Conservation (phyloP, 2,113 vertebrate genomes). For the Melanocharis versteri region DNA sequence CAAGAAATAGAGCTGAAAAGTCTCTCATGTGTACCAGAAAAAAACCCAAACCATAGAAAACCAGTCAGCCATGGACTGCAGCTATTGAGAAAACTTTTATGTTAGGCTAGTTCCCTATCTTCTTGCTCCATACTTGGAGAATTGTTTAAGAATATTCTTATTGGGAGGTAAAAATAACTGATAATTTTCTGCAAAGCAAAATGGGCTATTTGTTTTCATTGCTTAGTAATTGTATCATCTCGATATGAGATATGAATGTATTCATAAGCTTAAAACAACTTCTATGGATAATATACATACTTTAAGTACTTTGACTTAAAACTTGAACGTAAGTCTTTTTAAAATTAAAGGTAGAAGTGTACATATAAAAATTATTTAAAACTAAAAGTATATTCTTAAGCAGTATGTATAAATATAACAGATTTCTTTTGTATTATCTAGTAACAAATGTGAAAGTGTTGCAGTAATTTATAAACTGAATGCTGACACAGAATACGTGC, state of each 20-base stretch:
- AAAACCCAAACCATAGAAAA: conserved; percentile 63
- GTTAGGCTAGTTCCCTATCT: neutral
- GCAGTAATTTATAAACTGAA: conserved; percentile 70
- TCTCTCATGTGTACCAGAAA: neutral
- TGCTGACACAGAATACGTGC: conserved; percentile 48
- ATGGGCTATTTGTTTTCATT: conserved; percentile 54
- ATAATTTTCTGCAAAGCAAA: conserved; percentile 54
- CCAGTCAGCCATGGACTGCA: conserved; percentile 78
- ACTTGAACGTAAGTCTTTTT: conserved; percentile 73
- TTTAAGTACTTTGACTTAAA: conserved; percentile 79
- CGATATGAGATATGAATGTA: conserved; percentile 74
- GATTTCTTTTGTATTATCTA: conserved; percentile 73
- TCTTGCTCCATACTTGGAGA: neutral
- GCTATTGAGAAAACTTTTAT: conserved; percentile 65
- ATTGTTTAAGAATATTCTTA: conserved; percentile 46
- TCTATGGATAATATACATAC: conserved; percentile 83
- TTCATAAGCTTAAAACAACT: conserved; percentile 77
- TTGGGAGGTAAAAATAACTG: conserved; percentile 32
- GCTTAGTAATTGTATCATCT: conserved; percentile 73
- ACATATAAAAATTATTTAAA: conserved; percentile 81
- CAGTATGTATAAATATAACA: conserved; percentile 89
- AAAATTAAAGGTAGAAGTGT: conserved; percentile 81
- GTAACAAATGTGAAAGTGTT: conserved; percentile 89
- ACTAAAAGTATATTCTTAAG: conserved; percentile 82
- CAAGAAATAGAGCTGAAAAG: conserved; percentile 60